Base-by-base conservation (phyloP, 2,113 vertebrate genomes). In the Irena cyanogastra region DNA sequence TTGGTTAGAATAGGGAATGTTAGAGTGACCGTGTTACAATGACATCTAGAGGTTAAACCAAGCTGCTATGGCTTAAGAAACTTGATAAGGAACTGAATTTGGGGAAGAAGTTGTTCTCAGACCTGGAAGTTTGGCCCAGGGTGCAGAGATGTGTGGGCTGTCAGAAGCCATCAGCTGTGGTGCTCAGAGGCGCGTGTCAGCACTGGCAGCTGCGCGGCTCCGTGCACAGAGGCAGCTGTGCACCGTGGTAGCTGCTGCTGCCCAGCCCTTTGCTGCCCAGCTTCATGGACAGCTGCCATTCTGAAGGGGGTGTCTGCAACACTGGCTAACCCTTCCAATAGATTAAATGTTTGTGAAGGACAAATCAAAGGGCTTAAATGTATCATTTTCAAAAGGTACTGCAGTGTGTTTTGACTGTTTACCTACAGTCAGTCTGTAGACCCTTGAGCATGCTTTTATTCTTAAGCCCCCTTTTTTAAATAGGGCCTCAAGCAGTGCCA, bases 31-130 rank as follows among this genome's bases (percentile, higher is more conserved):
- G 2, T 8, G 9, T 30, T 56, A 28, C 0, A 1, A 63, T 84
- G 72, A 44, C 28, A 45, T 35, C 50, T 80, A 39, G 42, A 74
- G 66, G 28, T 65, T 66, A 66, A 27, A 44, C n/a, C 23, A n/a
- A 47, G 33, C 22, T 35, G 13, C n/a, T 63, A 1, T 27, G 59
- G 16, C 35, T 42, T 45, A 50, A 72, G 61, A 76, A 76, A 11
- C 66, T 53, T 16, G 0, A 0, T 11, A 4, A 54, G 39, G 13
- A 74, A 0, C 19, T 11, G 35, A 56, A 17, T 56, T 6, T 44
- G 45, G 72, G 45, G 21, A 50, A 24, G 83, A n/a, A 66, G 54
- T 15, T 52, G 7, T 50, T 54, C 17, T 35, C 17, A 5, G 4
- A 28, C 3, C 13, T 10, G 35, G 14, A 27, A 9, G 27, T 8